These are phyloP conservation scores for Coracopsis vasa DNA, from an alignment of 2,113 vertebrate species.

Conservation along the genomic window DNA sequence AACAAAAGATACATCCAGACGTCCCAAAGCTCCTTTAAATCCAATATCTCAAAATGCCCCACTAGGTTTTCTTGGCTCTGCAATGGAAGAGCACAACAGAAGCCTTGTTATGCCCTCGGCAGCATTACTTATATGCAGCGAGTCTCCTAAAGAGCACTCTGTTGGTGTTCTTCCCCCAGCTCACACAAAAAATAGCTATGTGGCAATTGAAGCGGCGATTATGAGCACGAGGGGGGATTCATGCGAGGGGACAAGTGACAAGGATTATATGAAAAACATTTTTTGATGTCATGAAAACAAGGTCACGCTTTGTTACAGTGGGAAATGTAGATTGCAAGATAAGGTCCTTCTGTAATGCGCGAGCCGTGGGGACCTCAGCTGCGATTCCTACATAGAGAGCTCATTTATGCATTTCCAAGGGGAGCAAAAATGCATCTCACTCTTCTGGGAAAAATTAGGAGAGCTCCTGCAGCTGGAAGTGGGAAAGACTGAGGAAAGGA, in stretches of 20 bases:
- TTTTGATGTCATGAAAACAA: slow-evolving; percentile 75
- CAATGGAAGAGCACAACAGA: slow-evolving; percentile 39
- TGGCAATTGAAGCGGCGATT: slow-evolving; percentile 56
- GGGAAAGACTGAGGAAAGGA: slow-evolving; percentile 65
- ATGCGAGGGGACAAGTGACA: slow-evolving; percentile 16
- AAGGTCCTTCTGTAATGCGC: slow-evolving; percentile 78
- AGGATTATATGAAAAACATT: slow-evolving; percentile 61
- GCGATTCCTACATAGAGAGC: slow-evolving; percentile 74
- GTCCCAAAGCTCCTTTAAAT: slow-evolving; percentile 19
- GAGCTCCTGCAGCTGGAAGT: slow-evolving; percentile 72
- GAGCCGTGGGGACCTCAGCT: slow-evolving; percentile 75
- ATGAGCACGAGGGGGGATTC: slow-evolving; percentile 39
- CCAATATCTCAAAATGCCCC: slow-evolving; percentile 32
- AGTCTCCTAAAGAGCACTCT: slow-evolving; percentile 60
- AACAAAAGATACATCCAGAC: not conserved
- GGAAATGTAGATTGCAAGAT: slow-evolving; percentile 73
- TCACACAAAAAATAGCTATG: slow-evolving; percentile 59
- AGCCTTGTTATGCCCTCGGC: slow-evolving; percentile 38
- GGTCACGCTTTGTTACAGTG: slow-evolving; percentile 77
- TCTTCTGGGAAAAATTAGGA: slow-evolving; percentile 74
- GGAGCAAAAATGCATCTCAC: slow-evolving; percentile 60
- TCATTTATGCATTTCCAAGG: slow-evolving; percentile 82
- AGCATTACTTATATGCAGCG: slow-evolving; percentile 42
- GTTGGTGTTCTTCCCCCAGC: slow-evolving; percentile 52
- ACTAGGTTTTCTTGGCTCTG: slow-evolving; percentile 54